Conservation (phyloP, 2,888 invertebrate genomes). For the Tolmerus cingulatus region DNA sequence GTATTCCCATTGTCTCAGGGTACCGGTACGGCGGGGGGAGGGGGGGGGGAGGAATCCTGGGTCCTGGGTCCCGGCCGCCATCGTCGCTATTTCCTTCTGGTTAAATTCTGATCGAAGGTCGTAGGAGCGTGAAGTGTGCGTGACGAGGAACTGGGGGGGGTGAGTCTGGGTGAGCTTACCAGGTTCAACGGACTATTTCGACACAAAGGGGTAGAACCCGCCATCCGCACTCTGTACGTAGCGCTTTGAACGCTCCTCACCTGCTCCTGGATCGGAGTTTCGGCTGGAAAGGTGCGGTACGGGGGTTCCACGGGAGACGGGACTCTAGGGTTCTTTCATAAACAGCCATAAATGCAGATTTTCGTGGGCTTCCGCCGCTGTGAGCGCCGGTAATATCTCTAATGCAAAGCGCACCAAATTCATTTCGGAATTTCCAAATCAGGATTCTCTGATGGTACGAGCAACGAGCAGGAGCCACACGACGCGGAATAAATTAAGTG, state of each 20-base stretch:
- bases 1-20: not conserved
- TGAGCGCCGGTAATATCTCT: constrained; percentile 13
- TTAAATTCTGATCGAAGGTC: constrained; percentile 35
- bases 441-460: not conserved
- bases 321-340: constrained; percentile 4
- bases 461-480: not conserved
- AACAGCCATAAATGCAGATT: constrained; percentile 36
- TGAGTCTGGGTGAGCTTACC: not conserved
- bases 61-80: not conserved
- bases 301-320: not conserved
- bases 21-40: not conserved
- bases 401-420: constrained; percentile 7
- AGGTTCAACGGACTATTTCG: constrained; percentile 32
- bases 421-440: constrained; percentile 10
- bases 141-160: not conserved
- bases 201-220: constrained; percentile 14
- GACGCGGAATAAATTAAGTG: not conserved
- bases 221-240: constrained; percentile 12
- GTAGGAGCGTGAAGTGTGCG: constrained; percentile 36
- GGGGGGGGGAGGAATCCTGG: not conserved
- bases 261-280: not conserved
- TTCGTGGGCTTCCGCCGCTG: constrained; percentile 29
- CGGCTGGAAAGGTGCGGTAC: not conserved
- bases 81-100: constrained; percentile 35
- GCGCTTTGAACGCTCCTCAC: constrained; percentile 15